Evolutionary conservation across 2,797 vertebrate species (phyloP).

Genomic region (Sebastes iracundus): DNA sequence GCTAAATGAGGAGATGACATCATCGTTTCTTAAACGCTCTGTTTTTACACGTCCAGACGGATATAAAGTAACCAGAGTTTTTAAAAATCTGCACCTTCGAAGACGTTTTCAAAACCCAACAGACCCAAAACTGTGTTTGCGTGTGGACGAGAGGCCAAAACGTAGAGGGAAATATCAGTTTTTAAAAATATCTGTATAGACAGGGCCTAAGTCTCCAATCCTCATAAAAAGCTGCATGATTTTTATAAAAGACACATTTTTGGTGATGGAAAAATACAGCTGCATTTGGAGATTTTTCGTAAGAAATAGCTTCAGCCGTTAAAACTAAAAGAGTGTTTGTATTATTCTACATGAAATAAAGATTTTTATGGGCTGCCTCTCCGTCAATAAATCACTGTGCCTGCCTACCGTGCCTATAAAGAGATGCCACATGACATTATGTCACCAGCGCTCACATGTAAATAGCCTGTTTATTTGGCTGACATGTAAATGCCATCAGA

Average conservation of each 20-base stretch:
- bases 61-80: too few relatives aligned
- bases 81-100: too few relatives aligned
- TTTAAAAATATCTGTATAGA: too few relatives aligned
- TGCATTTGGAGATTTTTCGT: not conserved
- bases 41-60: too few relatives aligned
- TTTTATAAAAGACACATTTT: not conserved
- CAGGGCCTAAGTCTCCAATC: not conserved
- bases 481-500: slow-evolving; percentile 69
- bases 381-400: slow-evolving; percentile 44
- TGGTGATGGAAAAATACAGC: not conserved
- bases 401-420: slow-evolving; percentile 42
- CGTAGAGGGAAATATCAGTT: too few relatives aligned
- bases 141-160: too few relatives aligned
- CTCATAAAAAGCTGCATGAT: not conserved
- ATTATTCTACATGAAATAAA: slow-evolving; percentile 11
- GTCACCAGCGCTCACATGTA: slow-evolving; percentile 57
- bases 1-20: too few relatives aligned
- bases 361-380: not conserved
- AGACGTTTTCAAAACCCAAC: too few relatives aligned
- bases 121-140: too few relatives aligned
- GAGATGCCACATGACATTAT: slow-evolving; percentile 60
- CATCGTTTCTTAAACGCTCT: too few relatives aligned
- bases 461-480: slow-evolving; percentile 70
- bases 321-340: slow-evolving; percentile 1
- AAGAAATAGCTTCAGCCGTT: not conserved